phyloP scores from a whole-genome alignment of 2,113 vertebrate species.

The Callionymus lyra region DNA sequence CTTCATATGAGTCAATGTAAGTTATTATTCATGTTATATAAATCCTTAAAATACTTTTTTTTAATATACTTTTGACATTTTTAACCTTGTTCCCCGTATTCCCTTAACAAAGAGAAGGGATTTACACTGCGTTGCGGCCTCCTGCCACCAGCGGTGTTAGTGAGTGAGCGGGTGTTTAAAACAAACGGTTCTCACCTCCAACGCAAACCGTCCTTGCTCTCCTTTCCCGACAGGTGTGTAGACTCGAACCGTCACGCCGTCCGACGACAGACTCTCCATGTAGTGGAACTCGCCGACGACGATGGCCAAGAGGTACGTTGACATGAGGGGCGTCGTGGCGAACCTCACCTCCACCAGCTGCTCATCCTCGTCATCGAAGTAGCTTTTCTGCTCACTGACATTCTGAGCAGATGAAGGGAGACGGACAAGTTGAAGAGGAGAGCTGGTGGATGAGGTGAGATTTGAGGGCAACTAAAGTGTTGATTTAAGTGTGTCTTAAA shows the following conservation, averaged over 20 bases:
- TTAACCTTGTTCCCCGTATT: too few relatives aligned
- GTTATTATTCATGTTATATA: too few relatives aligned
- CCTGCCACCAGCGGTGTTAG: too few relatives aligned
- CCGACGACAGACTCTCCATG: constrained; percentile 86
- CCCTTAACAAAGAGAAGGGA: too few relatives aligned
- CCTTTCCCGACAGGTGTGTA: constrained; percentile 94
- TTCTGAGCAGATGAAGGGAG: constrained; percentile 65
- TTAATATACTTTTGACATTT: too few relatives aligned
- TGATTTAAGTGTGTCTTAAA: too few relatives aligned
- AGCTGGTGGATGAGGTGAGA: too few relatives aligned
- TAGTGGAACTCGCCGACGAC: constrained; percentile 97
- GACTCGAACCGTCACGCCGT: constrained; percentile 85
- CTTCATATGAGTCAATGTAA: too few relatives aligned
- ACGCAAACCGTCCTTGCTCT: constrained; percentile 93
- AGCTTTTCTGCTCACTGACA: constrained; percentile 83
- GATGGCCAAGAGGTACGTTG: constrained; percentile 94
- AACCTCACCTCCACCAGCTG: constrained; percentile 91
- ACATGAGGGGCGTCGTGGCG: constrained; percentile 89
- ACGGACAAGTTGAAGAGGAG: not conserved
- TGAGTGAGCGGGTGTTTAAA: too few relatives aligned
- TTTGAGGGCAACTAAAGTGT: too few relatives aligned
- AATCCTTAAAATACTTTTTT: too few relatives aligned
- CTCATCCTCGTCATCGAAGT: constrained; percentile 74
- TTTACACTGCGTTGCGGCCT: too few relatives aligned
- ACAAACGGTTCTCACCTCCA: constrained; percentile 82